Base-by-base conservation (phyloP, 2,888 invertebrate species). In the Ischnus inquisitorius region DNA sequence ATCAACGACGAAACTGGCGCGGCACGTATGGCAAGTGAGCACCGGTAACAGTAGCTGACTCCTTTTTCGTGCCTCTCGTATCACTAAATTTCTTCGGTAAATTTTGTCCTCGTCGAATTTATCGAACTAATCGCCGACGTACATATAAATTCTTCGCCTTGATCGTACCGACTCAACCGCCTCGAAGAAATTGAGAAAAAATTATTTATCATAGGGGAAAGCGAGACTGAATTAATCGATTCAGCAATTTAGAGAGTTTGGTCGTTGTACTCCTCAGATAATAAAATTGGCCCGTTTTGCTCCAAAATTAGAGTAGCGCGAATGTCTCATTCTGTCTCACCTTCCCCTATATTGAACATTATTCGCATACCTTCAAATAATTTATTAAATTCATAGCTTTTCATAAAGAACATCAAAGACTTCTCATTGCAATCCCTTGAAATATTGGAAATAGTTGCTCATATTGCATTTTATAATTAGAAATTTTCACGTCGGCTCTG, bases 1-100 rank as follows among this genome's bases (percentile, higher is more conserved):
- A 84, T 77, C 84, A 81, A 84, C 78, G 77, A 81, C 69, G 69
- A 69, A 77, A 74, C 41, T 74, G 48, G 25, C n/a, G 57, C 41
- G 64, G 43, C 57, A 1, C 41, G 64, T 60, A 22, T 51, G 39
- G 39, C 60, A 25, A 71, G 41, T 39, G 51, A 71, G 57, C 57
- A n/a, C 39, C 62, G 64, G 16, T 46, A 48, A 8, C 34, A 8
- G 25, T 41, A 12, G 41, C 28, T 43, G 62, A 22, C 22, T 54
- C 34, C 28, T 25, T 39, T 19, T 19, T 28, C 14, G 14, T 28
- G 57, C 39, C 41, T 28, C 39, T 60, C 16, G 62, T 62, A 12
- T 62, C 69, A 46, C 57, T 25, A 62, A 67, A 76, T 67, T 25
- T 76, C 41, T n/a, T 54, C 48, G 51, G 16, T 34, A 43, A 78